These are phyloP conservation scores for Campoletis sonorensis DNA, from an alignment of 1,140 invertebrate genomes.

Conservation along the genomic window DNA sequence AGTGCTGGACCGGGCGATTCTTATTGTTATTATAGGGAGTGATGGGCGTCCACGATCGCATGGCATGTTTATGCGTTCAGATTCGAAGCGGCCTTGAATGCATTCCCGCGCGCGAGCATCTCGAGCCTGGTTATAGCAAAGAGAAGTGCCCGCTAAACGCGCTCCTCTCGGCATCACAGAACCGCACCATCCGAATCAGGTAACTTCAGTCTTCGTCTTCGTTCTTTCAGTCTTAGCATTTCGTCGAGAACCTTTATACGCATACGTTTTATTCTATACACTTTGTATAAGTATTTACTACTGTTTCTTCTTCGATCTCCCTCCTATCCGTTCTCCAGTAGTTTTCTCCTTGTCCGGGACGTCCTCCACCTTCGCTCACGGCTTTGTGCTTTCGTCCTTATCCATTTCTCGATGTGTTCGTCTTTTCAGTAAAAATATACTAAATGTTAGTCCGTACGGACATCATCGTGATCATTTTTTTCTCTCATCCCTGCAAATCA, in stretches of 20 bases:
- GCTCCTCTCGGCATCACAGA: constrained; percentile 18
- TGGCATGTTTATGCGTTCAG: constrained; percentile 73
- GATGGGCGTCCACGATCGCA: constrained; percentile 67
- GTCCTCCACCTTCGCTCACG: no score
- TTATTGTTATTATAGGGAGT: constrained; percentile 74
- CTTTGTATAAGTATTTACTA: constrained; percentile 2
- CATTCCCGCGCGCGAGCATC: constrained; percentile 47
- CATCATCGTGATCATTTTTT: neutral
- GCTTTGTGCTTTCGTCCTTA: no score
- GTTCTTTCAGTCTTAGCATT: constrained; percentile 1
- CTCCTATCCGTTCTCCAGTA: neutral
- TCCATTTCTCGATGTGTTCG: no score
- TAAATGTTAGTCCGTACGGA: no score
- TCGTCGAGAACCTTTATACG: neutral
- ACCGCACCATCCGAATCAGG: constrained; percentile 56
- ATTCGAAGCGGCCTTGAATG: constrained; percentile 72
- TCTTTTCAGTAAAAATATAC: no score
- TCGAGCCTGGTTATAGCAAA: constrained; percentile 38
- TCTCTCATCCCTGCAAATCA: neutral
- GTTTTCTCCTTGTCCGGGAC: neutral
- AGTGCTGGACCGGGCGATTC: constrained; percentile 57
- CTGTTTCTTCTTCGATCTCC: constrained; percentile 23
- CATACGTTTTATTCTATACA: neutral
- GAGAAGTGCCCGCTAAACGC: constrained; percentile 21
- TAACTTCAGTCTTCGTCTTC: constrained; percentile 56